These are phyloP conservation scores for Trachelus stipa DNA, from an alignment of 2,888 invertebrate species.

Conservation along the genomic window DNA sequence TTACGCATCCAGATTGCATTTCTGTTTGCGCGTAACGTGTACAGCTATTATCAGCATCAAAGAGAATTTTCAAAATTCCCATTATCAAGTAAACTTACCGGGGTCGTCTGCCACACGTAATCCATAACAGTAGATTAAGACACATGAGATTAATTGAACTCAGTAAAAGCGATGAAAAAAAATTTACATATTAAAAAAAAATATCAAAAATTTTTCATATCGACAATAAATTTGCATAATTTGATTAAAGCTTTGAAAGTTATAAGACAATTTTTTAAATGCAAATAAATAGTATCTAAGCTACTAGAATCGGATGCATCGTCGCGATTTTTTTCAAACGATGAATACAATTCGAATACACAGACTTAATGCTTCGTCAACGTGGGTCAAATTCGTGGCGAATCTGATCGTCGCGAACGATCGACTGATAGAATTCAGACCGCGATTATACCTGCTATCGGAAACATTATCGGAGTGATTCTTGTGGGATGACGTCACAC, in stretches of 20 bases:
- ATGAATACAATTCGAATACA: neutral
- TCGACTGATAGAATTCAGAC: neutral
- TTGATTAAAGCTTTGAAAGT: neutral
- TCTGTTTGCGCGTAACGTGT: neutral
- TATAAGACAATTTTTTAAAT: neutral
- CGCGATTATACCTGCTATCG: conserved; percentile 49
- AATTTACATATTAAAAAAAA: neutral
- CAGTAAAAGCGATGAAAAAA: neutral
- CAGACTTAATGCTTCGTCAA: neutral
- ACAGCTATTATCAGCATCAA: neutral
- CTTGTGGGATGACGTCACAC: conserved; percentile 47
- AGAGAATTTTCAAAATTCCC: neutral
- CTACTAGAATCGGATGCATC: neutral
- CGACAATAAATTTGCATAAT: neutral
- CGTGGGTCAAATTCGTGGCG: neutral
- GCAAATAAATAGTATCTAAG: neutral
- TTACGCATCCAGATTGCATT: neutral
- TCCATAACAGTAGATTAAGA: neutral
- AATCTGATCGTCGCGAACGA: neutral
- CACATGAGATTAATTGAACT: neutral
- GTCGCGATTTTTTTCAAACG: neutral
- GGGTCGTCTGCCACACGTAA: neutral
- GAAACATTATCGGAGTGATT: conserved; percentile 52
- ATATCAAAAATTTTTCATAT: neutral
- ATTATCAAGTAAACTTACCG: neutral